Conservation (phyloP, 64 coral and sea anemone genomes). For the Montipora sp. region DNA sequence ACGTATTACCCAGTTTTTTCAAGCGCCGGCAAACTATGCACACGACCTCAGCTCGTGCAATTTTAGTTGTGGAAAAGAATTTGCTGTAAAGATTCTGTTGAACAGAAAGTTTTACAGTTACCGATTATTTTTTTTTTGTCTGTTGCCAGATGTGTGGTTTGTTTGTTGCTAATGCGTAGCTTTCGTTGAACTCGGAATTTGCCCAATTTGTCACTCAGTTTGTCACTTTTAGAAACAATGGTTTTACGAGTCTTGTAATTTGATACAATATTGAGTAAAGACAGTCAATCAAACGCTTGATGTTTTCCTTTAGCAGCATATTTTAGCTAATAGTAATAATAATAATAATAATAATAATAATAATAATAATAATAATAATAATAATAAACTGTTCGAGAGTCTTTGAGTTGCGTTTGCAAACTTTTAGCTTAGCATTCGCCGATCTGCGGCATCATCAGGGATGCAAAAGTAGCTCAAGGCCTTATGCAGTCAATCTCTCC, state of each 20-base stretch:
- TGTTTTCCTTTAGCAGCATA: too few relatives aligned
- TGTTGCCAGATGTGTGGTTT: background rate
- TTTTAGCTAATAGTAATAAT: too few relatives aligned
- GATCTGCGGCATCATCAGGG: too few relatives aligned
- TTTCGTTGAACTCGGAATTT: background rate
- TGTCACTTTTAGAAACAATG: background rate
- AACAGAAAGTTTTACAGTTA: constrained; percentile 15
- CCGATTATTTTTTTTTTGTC: background rate
- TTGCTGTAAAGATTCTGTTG: constrained; percentile 45
- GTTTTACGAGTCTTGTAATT: background rate
- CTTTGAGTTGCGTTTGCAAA: too few relatives aligned
- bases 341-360: too few relatives aligned
- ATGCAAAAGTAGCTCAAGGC: too few relatives aligned
- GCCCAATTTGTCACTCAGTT: too few relatives aligned
- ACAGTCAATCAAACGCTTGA: background rate
- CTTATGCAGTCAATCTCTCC: too few relatives aligned
- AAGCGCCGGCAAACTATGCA: background rate
- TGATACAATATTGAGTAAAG: background rate
- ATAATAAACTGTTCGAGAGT: too few relatives aligned
- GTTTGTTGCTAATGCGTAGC: background rate
- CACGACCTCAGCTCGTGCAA: background rate
- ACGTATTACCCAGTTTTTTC: background rate
- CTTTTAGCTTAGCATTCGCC: too few relatives aligned
- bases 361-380: too few relatives aligned
- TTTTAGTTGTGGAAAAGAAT: background rate